phyloP scores from a whole-genome alignment of 2,797 vertebrate species.

The Muraenolepis orangiensis region DNA sequence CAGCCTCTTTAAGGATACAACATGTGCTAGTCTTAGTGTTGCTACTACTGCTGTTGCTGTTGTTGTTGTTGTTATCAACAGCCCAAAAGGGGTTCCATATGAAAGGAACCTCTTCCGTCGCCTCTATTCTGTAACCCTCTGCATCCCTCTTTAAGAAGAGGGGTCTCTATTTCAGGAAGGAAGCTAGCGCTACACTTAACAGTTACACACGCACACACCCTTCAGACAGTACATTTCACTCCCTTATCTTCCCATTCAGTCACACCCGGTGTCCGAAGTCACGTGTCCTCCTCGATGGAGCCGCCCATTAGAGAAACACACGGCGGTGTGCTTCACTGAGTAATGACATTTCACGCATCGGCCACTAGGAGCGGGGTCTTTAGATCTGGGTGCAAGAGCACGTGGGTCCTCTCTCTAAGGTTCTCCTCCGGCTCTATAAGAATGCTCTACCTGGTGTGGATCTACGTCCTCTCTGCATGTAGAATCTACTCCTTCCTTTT shows the following conservation, averaged over 20 bases:
- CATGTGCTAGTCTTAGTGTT: not conserved
- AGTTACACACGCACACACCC: not conserved
- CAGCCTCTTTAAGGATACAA: not conserved
- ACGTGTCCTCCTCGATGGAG: not conserved
- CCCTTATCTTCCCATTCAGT: slow-evolving; percentile 70
- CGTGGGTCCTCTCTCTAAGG: slow-evolving; percentile 10
- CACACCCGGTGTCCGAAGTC: too few species aligned
- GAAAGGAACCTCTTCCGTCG: slow-evolving; percentile 22
- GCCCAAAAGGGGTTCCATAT: not conserved
- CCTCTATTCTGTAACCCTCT: slow-evolving; percentile 46
- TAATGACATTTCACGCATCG: slow-evolving; percentile 41
- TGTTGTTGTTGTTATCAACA: not conserved
- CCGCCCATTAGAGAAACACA: not conserved
- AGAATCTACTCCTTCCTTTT: slow-evolving; percentile 57
- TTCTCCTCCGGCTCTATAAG: slow-evolving; percentile 36
- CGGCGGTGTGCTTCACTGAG: not conserved
- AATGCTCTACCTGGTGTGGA: slow-evolving; percentile 60
- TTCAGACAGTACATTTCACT: slow-evolving; percentile 83
- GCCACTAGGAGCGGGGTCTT: slow-evolving; percentile 46
- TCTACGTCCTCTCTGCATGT: slow-evolving; percentile 68
- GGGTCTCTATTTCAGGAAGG: slow-evolving; percentile 48
- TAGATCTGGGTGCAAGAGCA: not conserved
- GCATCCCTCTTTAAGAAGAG: slow-evolving; percentile 39
- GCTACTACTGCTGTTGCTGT: not conserved
- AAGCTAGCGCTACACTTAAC: slow-evolving; percentile 22